A percentile compares a stretch with the other conserved stretches of the same genome.
phyloP scores from a whole-genome alignment of 2,113 vertebrate species.

The Pipa parva region DNA sequence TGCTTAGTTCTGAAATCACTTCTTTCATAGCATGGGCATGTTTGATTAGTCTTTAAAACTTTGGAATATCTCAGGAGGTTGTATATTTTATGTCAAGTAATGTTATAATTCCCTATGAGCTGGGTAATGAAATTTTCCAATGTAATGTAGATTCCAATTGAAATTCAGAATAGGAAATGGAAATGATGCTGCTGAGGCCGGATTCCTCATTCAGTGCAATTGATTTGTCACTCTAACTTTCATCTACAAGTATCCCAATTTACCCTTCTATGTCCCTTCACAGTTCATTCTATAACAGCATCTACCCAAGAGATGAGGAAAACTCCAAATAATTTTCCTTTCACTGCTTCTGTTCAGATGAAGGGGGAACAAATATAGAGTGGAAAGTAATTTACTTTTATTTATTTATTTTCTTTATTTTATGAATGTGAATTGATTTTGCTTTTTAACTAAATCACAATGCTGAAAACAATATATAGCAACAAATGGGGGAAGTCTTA shows the following conservation, averaged over 20 bases:
- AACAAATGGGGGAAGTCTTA: not conserved
- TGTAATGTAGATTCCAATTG: not conserved
- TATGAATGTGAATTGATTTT: constrained; percentile 32
- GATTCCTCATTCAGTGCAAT: constrained; percentile 4
- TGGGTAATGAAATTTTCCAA: not conserved
- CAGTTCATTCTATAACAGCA: constrained; percentile 29
- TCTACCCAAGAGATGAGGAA: constrained; percentile 13
- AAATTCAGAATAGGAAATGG: constrained; percentile 14
- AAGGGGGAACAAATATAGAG: constrained; percentile 11
- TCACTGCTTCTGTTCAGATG: constrained; percentile 21
- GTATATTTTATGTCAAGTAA: not conserved
- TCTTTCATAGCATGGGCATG: constrained; percentile 21
- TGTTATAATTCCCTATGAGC: constrained; percentile 8
- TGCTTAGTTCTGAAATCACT: not conserved
- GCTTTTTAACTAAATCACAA: constrained; percentile 45
- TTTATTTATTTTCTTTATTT: constrained; percentile 25
- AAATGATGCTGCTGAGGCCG: constrained; percentile 40
- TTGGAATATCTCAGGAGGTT: constrained; percentile 33
- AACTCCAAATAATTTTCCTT: constrained; percentile 40
- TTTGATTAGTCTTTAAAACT: constrained; percentile 21
- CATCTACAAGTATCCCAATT: not conserved
- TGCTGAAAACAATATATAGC: constrained; percentile 39
- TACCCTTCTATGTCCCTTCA: not conserved
- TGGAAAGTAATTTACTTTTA: constrained; percentile 18
- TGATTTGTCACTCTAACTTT: constrained; percentile 25